Base-by-base conservation (phyloP, 2,888 invertebrate species). In the Dolichopus griseipennis region DNA sequence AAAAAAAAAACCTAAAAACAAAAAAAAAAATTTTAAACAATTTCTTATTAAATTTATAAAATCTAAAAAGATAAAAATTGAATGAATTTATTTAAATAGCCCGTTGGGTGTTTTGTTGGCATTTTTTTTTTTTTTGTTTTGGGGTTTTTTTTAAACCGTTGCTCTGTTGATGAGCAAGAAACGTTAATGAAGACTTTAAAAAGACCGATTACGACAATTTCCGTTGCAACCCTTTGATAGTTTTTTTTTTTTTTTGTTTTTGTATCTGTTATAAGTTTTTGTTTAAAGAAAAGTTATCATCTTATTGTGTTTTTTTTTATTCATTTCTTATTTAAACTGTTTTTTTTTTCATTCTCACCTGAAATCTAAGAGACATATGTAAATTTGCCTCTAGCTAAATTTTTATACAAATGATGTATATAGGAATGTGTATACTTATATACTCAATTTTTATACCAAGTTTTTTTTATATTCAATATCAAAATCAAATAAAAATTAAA, bases 201-300 rank as follows among this genome's bases (percentile, higher is more conserved):
- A 52, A 52, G 52, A 52, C 52, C 52, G 52, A 52, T 52, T 52
- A 52, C 18, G 52, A 52, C 52, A 52, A 52, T 52, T 52, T 52
- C 52, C 52, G 52, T 52, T 52, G 52, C 52, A 52, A 52, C 52
- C 52, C 52, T 52, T 34, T 37, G 37, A 52, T n/a, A 18, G 6
- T 52, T 52, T 52, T 52, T 52, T 52, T 52, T 52, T n/a, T 52
- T 52, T 18, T 52, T n/a, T 52, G 9, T 6, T 52, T 52, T 52
- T 52, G 2, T 18, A 12, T 4, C 12, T 52, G 52, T 6, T 6
- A 52, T 52, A 10, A 8, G 12, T 43, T 43, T 43, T 15, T 43
- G 10, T 15, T 43, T 9, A 43, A 43, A 6, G 18, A 52, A 12
- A 52, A 27, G 3, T 27, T 27, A 4, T 27, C 27, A 27, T 27